phyloP scores from a whole-genome alignment of 2,888 invertebrate genomes.

The Amphipyra tragopoginis region DNA sequence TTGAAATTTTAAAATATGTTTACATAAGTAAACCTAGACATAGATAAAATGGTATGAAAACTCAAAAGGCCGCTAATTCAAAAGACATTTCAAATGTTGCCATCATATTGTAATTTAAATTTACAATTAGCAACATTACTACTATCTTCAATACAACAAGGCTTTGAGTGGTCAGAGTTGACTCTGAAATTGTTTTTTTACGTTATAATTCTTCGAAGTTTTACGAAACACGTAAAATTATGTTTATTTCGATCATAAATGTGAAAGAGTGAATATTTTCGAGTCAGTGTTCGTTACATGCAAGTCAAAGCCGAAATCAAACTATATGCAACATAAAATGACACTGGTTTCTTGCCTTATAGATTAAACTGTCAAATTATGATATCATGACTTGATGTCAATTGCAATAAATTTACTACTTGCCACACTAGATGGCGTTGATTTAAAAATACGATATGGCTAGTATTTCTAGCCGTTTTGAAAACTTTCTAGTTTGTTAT shows the following conservation, averaged over 20 bases:
- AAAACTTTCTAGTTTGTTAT: slow-evolving; percentile 16
- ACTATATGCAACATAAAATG: slow-evolving; percentile 4
- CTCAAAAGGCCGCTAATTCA: slow-evolving; percentile 47
- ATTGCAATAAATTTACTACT: slow-evolving; percentile 36
- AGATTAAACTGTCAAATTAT: slow-evolving; percentile 37
- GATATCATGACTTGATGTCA: slow-evolving; percentile 47
- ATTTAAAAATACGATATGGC: slow-evolving; percentile 15
- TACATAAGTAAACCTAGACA: slow-evolving; percentile 53
- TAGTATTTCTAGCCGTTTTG: slow-evolving; percentile 21
- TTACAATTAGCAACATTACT: slow-evolving; percentile 33
- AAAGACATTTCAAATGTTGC: slow-evolving; percentile 53
- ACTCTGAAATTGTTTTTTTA: slow-evolving; percentile 41
- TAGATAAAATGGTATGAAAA: slow-evolving; percentile 36
- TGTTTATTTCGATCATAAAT: slow-evolving; percentile 51
- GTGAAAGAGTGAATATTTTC: slow-evolving; percentile 39
- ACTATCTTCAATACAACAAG: slow-evolving; percentile 22
- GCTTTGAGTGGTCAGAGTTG: slow-evolving; percentile 35
- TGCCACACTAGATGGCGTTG: slow-evolving; percentile 41
- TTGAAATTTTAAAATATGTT: slow-evolving; percentile 9
- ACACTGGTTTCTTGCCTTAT: slow-evolving; percentile 54
- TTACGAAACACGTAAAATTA: slow-evolving; percentile 31
- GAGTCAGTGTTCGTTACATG: slow-evolving; percentile 41
- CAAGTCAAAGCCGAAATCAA: slow-evolving; percentile 31
- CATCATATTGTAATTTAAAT: slow-evolving; percentile 26
- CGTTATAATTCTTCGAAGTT: slow-evolving; percentile 32